These are phyloP conservation scores for Geophilus truncorum DNA, from an alignment of 2,888 invertebrate species.

Conservation along the genomic window DNA sequence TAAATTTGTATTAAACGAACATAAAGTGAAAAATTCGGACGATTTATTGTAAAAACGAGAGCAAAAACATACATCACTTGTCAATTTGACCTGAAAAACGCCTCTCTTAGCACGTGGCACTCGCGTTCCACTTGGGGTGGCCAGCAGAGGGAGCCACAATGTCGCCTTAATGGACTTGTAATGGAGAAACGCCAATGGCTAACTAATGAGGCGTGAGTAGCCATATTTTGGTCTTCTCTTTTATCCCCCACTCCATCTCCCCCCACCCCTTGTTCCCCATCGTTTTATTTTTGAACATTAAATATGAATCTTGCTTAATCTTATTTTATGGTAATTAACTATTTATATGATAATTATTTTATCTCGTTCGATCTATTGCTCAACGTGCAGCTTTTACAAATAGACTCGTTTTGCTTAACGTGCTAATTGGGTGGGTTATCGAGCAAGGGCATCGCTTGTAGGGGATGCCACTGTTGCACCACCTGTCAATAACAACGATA, in stretches of 20 bases:
- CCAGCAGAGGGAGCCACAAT: constrained; percentile 25
- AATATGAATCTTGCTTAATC: neutral
- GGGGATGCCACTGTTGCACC: neutral
- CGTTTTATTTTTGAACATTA: neutral
- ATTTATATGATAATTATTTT: constrained; percentile 14
- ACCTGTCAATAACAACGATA: neutral
- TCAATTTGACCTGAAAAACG: constrained; percentile 27
- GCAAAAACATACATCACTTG: neutral
- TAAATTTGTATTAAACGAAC: neutral
- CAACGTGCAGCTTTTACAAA: neutral
- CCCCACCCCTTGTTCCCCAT: neutral
- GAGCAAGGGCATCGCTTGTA: constrained; percentile 2
- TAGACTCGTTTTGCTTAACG: neutral
- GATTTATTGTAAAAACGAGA: neutral
- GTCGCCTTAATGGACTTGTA: constrained; percentile 24
- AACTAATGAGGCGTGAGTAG: constrained; percentile 27
- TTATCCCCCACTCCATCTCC: neutral
- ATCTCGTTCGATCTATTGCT: neutral
- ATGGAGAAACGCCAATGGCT: constrained; percentile 27
- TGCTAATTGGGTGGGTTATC: constrained; percentile 13
- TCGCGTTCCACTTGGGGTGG: constrained; percentile 25
- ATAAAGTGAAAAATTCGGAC: neutral
- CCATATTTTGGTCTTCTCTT: constrained; percentile 9
- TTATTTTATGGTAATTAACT: neutral
- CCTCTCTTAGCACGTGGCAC: constrained; percentile 27